phyloP scores from a whole-genome alignment of 2,888 invertebrate genomes.

The Eubasilissa splendida region DNA sequence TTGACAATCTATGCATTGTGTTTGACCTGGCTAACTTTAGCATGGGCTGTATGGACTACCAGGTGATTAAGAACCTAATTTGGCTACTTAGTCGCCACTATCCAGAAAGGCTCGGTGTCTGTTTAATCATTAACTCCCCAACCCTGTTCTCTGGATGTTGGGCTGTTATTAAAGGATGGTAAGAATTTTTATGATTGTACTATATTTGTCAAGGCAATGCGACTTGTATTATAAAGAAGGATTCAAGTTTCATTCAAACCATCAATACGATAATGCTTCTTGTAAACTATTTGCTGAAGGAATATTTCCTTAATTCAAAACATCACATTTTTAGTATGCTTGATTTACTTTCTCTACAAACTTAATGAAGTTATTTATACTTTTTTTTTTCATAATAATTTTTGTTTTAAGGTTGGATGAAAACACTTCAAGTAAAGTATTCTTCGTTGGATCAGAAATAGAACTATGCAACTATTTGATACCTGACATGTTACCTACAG shows the following conservation, averaged over 20 bases:
- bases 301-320: too few relatives aligned
- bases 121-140: slow-evolving; percentile 83
- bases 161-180: slow-evolving; percentile 84
- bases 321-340: too few relatives aligned
- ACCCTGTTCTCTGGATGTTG: slow-evolving; percentile 84
- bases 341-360: too few relatives aligned
- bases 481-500: slow-evolving; percentile 83
- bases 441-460: slow-evolving; percentile 79
- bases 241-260: too few relatives aligned
- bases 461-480: slow-evolving; percentile 83
- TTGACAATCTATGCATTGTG: slow-evolving; percentile 85
- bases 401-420: slow-evolving; percentile 78
- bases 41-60: slow-evolving; percentile 85
- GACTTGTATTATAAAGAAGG: too few relatives aligned
- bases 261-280: too few relatives aligned
- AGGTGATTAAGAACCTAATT: slow-evolving; percentile 84
- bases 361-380: too few relatives aligned
- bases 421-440: slow-evolving; percentile 83
- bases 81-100: slow-evolving; percentile 85
- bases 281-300: too few relatives aligned
- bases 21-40: slow-evolving; percentile 85
- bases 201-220: neutral
- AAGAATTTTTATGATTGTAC: slow-evolving; percentile 60
- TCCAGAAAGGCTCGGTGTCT: slow-evolving; percentile 84
- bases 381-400: neutral